Percentiles rank a stretch among this genome's conserved stretches.
Evolutionary conservation across 2,888 invertebrate species (phyloP).

Genomic region (Diadegma fenestrale): DNA sequence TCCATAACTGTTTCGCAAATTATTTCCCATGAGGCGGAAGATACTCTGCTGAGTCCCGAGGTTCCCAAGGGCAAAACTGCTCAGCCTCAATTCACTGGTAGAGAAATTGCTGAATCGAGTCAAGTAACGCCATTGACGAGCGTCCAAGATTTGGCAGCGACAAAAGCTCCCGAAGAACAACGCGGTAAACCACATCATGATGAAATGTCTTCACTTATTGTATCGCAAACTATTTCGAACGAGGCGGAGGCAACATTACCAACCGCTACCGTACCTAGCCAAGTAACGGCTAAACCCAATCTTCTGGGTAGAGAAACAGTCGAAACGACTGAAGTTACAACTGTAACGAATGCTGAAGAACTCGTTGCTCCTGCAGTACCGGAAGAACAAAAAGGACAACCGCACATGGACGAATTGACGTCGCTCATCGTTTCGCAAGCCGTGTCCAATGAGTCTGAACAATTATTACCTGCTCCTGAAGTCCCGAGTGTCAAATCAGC

Average conservation of each 20-base stretch:
- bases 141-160: conserved; percentile 70
- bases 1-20: conserved; percentile 74
- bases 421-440: conserved; percentile 76
- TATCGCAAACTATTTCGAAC: conserved; percentile 71
- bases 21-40: conserved; percentile 70
- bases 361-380: conserved; percentile 68
- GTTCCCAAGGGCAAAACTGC: conserved; percentile 81
- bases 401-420: conserved; percentile 75
- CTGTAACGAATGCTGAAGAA: conserved; percentile 73
- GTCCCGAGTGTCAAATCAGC: conserved; percentile 81
- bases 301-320: conserved; percentile 81
- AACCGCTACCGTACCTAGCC: conserved; percentile 55
- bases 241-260: conserved; percentile 70
- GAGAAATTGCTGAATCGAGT: conserved; percentile 78
- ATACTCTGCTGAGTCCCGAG: conserved; percentile 65
- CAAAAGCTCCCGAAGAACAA: conserved; percentile 67
- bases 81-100: conserved; percentile 77
- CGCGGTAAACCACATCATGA: conserved; percentile 70
- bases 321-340: conserved; percentile 79
- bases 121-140: conserved; percentile 77
- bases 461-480: conserved; percentile 73
- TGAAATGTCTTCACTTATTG: conserved; percentile 69
- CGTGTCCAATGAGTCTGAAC: conserved; percentile 73
- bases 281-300: conserved; percentile 72
- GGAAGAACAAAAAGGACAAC: conserved; percentile 75